Conservation (phyloP, 2,888 invertebrate species). For the Ormyrus thymus region DNA sequence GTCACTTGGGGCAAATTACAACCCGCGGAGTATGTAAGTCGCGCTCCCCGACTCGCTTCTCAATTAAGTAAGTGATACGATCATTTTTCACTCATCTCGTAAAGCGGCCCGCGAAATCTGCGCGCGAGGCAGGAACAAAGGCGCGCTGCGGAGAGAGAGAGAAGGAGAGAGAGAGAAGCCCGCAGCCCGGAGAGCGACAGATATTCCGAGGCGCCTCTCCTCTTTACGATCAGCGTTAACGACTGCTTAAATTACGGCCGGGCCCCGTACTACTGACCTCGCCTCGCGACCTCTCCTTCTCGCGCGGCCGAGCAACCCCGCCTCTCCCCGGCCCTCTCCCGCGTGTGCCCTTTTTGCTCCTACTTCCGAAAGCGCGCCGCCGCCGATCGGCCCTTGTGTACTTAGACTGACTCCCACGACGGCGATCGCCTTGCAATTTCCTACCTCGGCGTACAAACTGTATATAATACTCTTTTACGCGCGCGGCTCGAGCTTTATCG, state of each 20-base stretch:
- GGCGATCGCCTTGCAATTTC: neutral
- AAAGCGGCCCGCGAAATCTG: conserved; percentile 43
- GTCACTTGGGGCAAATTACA: conserved; percentile 43
- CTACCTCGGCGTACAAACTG: no score
- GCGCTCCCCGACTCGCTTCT: conserved; percentile 29
- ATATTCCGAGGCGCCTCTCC: conserved; percentile 41
- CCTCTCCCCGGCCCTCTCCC: neutral
- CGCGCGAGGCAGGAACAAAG: conserved; percentile 46
- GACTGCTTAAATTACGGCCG: conserved; percentile 54
- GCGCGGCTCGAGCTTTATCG: no score
- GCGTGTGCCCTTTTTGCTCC: conserved; percentile 3
- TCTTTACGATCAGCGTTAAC: conserved; percentile 52
- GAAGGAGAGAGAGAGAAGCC: neutral
- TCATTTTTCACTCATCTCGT: conserved; percentile 58
- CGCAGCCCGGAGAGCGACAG: conserved; percentile 25
- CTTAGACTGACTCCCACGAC: no score
- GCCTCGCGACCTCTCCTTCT: conserved; percentile 37
- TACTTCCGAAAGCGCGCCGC: conserved; percentile 12
- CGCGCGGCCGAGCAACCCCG: neutral
- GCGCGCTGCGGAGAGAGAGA: conserved; percentile 9
- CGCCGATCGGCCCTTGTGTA: no score
- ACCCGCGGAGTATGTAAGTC: conserved; percentile 42
- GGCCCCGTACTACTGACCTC: conserved; percentile 52
- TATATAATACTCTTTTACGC: no score
- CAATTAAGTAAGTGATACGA: conserved; percentile 57